Evolutionary conservation across 2,888 invertebrate genomes (phyloP).

Genomic region (Noctua janthina): DNA sequence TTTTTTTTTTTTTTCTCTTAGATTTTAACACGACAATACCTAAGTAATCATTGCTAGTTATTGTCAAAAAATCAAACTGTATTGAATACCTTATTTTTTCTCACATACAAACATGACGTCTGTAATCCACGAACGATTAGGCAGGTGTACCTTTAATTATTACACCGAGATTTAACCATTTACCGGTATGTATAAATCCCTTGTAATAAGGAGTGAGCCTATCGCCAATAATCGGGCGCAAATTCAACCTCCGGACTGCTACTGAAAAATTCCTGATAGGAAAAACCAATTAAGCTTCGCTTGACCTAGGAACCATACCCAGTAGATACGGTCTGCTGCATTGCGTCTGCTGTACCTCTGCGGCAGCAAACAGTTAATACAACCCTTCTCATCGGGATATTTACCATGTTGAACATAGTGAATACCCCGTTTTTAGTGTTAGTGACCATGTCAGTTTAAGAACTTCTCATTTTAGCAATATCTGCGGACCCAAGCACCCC

Average conservation of each 20-base stretch:
- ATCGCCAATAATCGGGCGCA: neutral
- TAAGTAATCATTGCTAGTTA: neutral
- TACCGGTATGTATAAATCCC: neutral
- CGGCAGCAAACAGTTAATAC: neutral
- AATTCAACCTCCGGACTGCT: neutral
- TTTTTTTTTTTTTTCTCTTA: too few relatives aligned
- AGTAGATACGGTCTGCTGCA: neutral
- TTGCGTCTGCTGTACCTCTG: neutral
- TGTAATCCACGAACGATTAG: neutral
- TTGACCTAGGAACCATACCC: neutral
- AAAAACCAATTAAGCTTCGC: too few relatives aligned
- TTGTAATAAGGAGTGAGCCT: neutral
- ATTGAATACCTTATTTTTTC: neutral
- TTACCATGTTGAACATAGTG: too few relatives aligned
- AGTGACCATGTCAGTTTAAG: too few relatives aligned
- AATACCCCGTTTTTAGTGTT: too few relatives aligned
- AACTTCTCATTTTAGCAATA: conserved; percentile 19
- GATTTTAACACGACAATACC: neutral
- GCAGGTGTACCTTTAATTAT: neutral
- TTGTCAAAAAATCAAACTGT: neutral
- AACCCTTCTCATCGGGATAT: too few relatives aligned
- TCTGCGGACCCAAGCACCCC: neutral
- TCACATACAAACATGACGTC: neutral
- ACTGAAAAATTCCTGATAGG: neutral
- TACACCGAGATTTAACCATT: too few relatives aligned